Conservation (phyloP, 2,888 invertebrate species). For the Caenorhabditis macrosperma region DNA sequence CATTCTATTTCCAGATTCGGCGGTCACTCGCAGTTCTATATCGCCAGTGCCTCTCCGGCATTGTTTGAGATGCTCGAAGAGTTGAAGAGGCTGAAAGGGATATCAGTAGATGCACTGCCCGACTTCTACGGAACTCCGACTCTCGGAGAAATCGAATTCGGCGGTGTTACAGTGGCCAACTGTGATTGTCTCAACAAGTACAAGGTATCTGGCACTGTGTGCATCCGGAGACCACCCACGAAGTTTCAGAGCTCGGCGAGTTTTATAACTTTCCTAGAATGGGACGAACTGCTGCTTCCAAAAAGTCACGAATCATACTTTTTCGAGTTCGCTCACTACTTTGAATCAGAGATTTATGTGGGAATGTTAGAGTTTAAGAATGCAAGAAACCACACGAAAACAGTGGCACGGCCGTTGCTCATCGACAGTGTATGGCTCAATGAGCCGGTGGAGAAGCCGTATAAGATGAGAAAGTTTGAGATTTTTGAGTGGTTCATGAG, state of each 20-base stretch:
- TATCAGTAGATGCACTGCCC: slow-evolving; percentile 22
- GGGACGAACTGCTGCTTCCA: slow-evolving; percentile 26
- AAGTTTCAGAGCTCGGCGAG: slow-evolving; percentile 38
- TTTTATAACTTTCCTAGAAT: slow-evolving; percentile 42
- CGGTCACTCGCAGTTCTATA: slow-evolving; percentile 30
- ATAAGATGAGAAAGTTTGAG: slow-evolving; percentile 37
- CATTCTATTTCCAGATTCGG: slow-evolving; percentile 14
- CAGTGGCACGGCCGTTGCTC: slow-evolving; percentile 17
- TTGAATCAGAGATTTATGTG: slow-evolving; percentile 41
- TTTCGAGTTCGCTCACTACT: slow-evolving; percentile 28
- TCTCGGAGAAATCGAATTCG: slow-evolving; percentile 31
- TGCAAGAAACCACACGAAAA: slow-evolving; percentile 8
- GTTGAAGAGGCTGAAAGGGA: slow-evolving; percentile 18
- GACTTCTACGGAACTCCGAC: slow-evolving; percentile 17
- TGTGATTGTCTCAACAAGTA: slow-evolving; percentile 39
- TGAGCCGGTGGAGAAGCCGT: slow-evolving; percentile 40
- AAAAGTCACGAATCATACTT: slow-evolving; percentile 14
- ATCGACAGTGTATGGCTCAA: slow-evolving; percentile 46
- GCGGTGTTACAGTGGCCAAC: slow-evolving; percentile 39
- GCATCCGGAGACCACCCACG: neutral
- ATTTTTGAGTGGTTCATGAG: neutral
- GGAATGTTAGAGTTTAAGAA: slow-evolving; percentile 30
- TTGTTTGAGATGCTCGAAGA: slow-evolving; percentile 23
- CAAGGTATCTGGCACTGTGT: slow-evolving; percentile 21
- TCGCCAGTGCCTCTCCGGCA: neutral